Evolutionary conservation across 92 coral and sea anemone genomes (phyloP).

Genomic region (Bergia puertoricense): DNA sequence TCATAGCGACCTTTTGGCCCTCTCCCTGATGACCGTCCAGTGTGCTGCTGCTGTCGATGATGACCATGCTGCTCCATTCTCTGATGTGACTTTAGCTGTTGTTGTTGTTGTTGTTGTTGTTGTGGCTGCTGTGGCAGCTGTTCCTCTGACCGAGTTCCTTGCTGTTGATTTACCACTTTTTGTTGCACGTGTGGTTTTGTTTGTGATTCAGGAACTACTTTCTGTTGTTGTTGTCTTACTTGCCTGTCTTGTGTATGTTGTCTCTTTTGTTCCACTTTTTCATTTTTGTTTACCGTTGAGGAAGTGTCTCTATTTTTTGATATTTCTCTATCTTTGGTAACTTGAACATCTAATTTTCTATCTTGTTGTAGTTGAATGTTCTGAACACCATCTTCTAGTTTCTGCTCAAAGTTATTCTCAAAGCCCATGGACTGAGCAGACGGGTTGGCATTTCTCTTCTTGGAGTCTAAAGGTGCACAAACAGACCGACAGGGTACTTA

Average conservation of each 20-base stretch:
- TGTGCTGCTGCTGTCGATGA: slow-evolving; percentile 70
- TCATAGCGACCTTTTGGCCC: slow-evolving; percentile 81
- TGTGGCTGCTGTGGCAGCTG: slow-evolving; percentile 3
- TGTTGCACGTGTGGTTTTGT: slow-evolving; percentile 38
- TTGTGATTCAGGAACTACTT: slow-evolving; percentile 18
- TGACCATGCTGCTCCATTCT: slow-evolving; percentile 46
- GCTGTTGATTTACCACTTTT: slow-evolving; percentile 51
- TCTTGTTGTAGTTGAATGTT: background rate
- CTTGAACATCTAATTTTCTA: slow-evolving; percentile 16
- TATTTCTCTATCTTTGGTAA: slow-evolving; percentile 6
- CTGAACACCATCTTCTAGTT: background rate
- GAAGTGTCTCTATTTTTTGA: background rate
- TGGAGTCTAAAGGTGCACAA: slow-evolving; percentile 1
- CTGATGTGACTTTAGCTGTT: slow-evolving; percentile 61
- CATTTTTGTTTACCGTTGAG: slow-evolving; percentile 24
- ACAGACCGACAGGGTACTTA: background rate
- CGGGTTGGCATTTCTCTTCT: slow-evolving; percentile 6
- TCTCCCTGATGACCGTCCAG: slow-evolving; percentile 66
- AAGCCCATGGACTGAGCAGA: slow-evolving; percentile 1
- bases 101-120: background rate
- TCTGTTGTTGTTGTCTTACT: slow-evolving; percentile 18
- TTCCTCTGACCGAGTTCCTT: slow-evolving; percentile 9
- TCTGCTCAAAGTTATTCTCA: slow-evolving; percentile 16
- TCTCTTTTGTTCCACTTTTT: slow-evolving; percentile 14
- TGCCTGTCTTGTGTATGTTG: slow-evolving; percentile 15